Evolutionary conservation across 2,797 vertebrate species (phyloP), one percentile per base, ranked within the genome.

Genomic region (Acipenser oxyrinchus): DNA sequence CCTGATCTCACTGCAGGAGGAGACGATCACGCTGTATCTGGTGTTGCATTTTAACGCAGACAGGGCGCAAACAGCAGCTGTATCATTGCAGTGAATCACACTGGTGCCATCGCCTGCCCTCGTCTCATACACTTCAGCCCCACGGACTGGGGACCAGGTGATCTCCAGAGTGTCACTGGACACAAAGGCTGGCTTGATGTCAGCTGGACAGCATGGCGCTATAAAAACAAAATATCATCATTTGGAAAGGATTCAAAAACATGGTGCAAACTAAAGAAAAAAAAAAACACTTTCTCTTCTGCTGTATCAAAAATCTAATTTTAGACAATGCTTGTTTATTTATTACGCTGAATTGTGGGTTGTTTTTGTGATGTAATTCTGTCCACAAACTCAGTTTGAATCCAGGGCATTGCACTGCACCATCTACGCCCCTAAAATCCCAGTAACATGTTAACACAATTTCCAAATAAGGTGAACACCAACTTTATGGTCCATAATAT

Each of bases 141-240:
- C 95, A 1, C 89, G 89, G 1, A 87, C 90, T 0, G 87, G 74
- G 8, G 72, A 78, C 95, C 95, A 96, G 12, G 18, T 77, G 13
- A 95, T 86, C 78, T 88, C 86, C 69, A 94, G 71, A 0, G 92
- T 93, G 77, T 95, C 92, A 0, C 88, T 74, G 10, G 91, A 90
- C 65, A 88, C 82, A 2, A 72, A 55, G 6, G 80, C 84, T 1
- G 92, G 77, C 0, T 76, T 78, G 6, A 95, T 78, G 49, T 78
- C 75, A 7, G 79, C 81, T 7, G 95, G 95, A 78, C 95, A 97
- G 60, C 96, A 97, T 1, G 93, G 93, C 53, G 93, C 95, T 98
- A 80, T 67, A 68, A 70, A 68, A 2, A 71, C 13, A 12, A 37
- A 10, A 52, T 3, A 52, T n/a, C 11, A 71, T 61, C 8, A 62